These are phyloP conservation scores for Aphis craccivora DNA, from an alignment of 1,140 invertebrate genomes.

Conservation along the genomic window DNA sequence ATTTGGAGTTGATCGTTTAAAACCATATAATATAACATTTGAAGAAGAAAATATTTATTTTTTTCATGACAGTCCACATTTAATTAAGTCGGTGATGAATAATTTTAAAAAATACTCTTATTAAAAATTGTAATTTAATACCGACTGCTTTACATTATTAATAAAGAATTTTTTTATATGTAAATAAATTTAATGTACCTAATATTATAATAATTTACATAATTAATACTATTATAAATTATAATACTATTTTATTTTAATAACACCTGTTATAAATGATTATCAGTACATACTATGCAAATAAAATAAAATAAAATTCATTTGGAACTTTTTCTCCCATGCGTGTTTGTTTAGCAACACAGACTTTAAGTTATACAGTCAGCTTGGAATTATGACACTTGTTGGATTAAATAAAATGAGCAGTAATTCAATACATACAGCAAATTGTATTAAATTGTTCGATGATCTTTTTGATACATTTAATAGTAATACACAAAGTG, in stretches of 20 bases:
- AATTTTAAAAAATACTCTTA: slow-evolving; percentile 3
- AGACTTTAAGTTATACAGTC: background rate
- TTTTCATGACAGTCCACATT: background rate
- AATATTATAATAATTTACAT: no score
- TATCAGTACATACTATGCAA: no score
- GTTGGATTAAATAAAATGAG: background rate
- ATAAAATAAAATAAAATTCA: background rate
- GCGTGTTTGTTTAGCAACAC: background rate
- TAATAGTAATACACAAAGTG: background rate
- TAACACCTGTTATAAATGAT: no score
- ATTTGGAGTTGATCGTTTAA: no score
- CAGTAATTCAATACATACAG: background rate
- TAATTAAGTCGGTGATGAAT: background rate
- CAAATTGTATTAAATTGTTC: background rate
- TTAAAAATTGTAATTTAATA: no score
- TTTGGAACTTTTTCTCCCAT: background rate
- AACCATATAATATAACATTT: no score
- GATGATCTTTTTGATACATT: background rate
- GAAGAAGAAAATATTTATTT: background rate
- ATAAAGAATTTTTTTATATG: no score
- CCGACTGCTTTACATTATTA: no score
- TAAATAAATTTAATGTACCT: no score
- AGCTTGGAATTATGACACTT: background rate
- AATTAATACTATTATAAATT: no score
- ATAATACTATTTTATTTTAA: no score